A percentile compares a stretch with the other conserved stretches of the same genome.
Conservation (phyloP, 2,113 vertebrate genomes). For the Nothocercus julius region DNA sequence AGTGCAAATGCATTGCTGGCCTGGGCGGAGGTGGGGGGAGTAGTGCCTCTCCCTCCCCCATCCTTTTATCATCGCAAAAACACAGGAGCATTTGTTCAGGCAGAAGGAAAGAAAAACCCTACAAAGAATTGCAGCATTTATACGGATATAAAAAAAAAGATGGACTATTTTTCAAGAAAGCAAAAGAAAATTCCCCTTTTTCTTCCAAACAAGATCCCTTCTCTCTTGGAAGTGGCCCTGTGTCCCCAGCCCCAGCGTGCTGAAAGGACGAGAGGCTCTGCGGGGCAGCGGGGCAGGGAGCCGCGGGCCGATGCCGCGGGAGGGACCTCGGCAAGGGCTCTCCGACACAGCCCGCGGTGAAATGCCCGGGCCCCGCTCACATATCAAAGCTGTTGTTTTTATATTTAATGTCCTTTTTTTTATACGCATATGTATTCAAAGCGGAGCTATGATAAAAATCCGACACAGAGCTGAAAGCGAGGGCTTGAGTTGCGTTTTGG, state of each 20-base stretch:
- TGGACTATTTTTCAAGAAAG: constrained; percentile 48
- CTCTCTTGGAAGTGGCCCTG: constrained; percentile 7
- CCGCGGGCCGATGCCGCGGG: not conserved
- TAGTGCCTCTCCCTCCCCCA: not conserved
- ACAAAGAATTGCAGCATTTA: constrained; percentile 50
- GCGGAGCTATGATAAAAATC: constrained; percentile 67
- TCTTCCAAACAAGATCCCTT: constrained; percentile 42
- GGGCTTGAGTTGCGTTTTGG: constrained; percentile 57
- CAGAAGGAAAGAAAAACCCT: not conserved
- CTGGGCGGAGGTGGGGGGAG: not conserved
- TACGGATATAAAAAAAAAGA: not conserved
- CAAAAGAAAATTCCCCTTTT: constrained; percentile 43
- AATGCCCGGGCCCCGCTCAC: not conserved
- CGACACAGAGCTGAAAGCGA: constrained; percentile 21
- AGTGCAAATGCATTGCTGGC: constrained; percentile 44
- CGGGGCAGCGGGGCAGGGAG: not conserved
- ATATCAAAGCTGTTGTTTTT: constrained; percentile 59
- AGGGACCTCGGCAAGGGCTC: not conserved
- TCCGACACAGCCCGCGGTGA: not conserved
- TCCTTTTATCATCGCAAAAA: constrained; percentile 39
- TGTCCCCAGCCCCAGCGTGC: not conserved
- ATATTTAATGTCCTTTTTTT: not conserved
- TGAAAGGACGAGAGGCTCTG: constrained; percentile 37
- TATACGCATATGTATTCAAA: constrained; percentile 1
- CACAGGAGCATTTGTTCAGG: constrained; percentile 17